These are phyloP conservation scores for Sitodiplosis mosellana DNA, from an alignment of 1,140 invertebrate species.

Conservation along the genomic window DNA sequence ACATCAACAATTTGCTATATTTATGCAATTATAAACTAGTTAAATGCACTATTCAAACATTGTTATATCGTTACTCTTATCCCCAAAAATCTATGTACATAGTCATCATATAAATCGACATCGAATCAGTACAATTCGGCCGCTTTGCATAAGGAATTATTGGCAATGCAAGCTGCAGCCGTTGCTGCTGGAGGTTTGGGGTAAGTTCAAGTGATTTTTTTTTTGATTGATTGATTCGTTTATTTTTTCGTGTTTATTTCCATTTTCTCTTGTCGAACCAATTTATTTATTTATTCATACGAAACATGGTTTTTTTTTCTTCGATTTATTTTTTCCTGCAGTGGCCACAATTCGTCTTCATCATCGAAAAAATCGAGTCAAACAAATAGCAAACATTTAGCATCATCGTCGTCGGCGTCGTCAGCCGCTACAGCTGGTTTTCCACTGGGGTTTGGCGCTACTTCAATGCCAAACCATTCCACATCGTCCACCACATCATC, in stretches of 20 bases:
- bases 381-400: not conserved
- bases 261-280: too few species aligned
- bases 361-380: not conserved
- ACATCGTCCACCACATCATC: not conserved
- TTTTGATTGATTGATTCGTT: not conserved
- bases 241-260: too few species aligned
- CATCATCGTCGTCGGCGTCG: slow-evolving; percentile 7
- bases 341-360: slow-evolving; percentile 6
- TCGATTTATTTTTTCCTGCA: slow-evolving; percentile 4
- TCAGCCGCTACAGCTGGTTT: not conserved
- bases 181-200: slow-evolving; percentile 12
- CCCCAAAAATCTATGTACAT: not conserved
- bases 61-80: not conserved
- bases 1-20: not conserved
- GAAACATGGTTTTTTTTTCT: not conserved
- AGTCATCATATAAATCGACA: not conserved
- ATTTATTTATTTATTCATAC: too few species aligned
- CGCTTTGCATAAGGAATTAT: slow-evolving; percentile 21
- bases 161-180: slow-evolving; percentile 25
- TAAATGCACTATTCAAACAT: not conserved
- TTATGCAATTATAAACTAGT: not conserved
- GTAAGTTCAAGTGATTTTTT: slow-evolving; percentile 15
- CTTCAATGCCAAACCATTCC: not conserved
- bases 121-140: slow-evolving; percentile 17
- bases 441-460: too few species aligned